Conservation (phyloP, 2,797 vertebrate species). For the Rhinichthys osculus region DNA sequence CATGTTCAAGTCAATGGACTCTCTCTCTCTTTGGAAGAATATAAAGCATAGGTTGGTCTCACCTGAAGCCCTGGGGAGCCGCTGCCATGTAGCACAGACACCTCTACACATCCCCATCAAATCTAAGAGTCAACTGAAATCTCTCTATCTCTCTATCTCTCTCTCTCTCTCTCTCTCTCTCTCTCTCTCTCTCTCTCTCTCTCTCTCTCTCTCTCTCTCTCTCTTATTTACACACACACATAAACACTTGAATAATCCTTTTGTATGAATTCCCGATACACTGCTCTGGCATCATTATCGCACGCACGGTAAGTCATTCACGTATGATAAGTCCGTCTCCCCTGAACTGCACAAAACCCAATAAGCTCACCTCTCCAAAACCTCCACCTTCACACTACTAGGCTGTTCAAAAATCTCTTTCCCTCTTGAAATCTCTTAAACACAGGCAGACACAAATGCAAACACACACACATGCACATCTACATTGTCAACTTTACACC, state of each 20-base stretch:
- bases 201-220: not conserved
- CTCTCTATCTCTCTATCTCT: not conserved
- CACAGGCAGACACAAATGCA: not conserved
- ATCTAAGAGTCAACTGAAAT: not conserved
- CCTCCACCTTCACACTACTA: not conserved
- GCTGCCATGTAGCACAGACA: slow-evolving; percentile 23
- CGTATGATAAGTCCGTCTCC: not conserved
- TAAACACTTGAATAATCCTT: not conserved
- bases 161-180: too few species aligned
- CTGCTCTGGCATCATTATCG: slow-evolving; percentile 26
- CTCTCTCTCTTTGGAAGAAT: slow-evolving; percentile 11
- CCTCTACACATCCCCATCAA: slow-evolving; percentile 3
- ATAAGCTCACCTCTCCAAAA: slow-evolving; percentile 32
- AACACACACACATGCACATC: not conserved
- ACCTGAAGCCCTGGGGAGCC: not conserved
- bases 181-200: not conserved
- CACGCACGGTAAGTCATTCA: not conserved
- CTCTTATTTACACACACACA: not conserved
- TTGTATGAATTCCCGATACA: not conserved
- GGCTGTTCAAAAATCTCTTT: not conserved
- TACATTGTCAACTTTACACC: not conserved
- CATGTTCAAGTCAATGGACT: slow-evolving; percentile 1
- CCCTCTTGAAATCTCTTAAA: slow-evolving; percentile 1
- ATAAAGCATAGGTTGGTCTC: slow-evolving; percentile 9
- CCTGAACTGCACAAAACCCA: not conserved